Evolutionary conservation across 2,888 invertebrate species (phyloP), one percentile per base, ranked within the genome.

Genomic region (Teleogryllus oceanicus): DNA sequence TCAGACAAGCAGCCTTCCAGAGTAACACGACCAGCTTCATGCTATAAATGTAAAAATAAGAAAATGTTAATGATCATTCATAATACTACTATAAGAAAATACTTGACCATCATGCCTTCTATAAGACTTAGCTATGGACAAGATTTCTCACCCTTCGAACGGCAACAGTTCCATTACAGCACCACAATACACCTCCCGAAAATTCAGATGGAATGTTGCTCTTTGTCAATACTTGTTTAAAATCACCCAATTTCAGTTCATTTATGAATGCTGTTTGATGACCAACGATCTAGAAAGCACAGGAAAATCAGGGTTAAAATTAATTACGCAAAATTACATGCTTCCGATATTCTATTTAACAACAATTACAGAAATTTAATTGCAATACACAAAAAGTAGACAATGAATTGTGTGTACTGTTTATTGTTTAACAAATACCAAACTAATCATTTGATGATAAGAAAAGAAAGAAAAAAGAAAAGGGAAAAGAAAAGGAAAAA

Each of bases 1-100:
- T 97, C 96, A 11, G 96, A 96, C 0, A 98, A 88, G 80, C 95
- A 94, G 0, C 99, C 99, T 88, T 99, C 99, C 81, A 99, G 88
- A 62, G 96, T 94, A 74, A 99, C 94, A 85, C 94, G 92, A 0
- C 98, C 98, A 79, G 94, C 93, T 85, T 98, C 98, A 87, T 95
- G 92, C 94, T 96, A 88, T 84, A 91, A 91, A 82, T 85, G 83
- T 84, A 83, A 83, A 77, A 81, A 51, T 81, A 49, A 62, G 51
- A 77, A 24, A 20, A 76, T 49, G 8, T 20, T 76, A 16, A 49
- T 20, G 24, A 62, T 18, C 1, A 49, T 10, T 20, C 1, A 76
- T 10, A 76, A 2, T 8, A 21, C 21, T 20, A 76, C 24, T n/a
- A n/a, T n/a, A 24, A 76, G 16, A n/a, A 76, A 18, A 76, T 20